These are phyloP conservation scores for Atopsyche davidsoni DNA, from an alignment of 1,140 invertebrate genomes.

Conservation along the genomic window DNA sequence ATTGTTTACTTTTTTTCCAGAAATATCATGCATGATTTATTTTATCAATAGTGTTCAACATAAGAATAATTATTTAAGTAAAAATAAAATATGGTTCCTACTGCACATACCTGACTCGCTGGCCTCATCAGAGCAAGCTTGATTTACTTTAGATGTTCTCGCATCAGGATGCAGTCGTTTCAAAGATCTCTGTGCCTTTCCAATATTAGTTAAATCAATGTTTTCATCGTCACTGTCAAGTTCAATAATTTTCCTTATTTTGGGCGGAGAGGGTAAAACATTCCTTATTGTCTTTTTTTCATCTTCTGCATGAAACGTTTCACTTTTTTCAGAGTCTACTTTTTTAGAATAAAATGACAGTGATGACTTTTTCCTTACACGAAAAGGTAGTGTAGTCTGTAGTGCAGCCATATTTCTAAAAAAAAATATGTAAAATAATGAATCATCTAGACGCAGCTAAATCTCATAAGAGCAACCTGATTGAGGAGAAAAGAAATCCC, in stretches of 20 bases:
- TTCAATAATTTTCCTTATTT: slow-evolving; percentile 24
- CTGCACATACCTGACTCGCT: slow-evolving; percentile 20
- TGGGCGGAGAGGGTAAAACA: slow-evolving; percentile 1
- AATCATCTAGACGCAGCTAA: not conserved
- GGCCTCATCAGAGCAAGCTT: slow-evolving; percentile 3
- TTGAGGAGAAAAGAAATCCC: no score
- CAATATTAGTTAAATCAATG: slow-evolving; percentile 21
- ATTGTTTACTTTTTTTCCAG: no score
- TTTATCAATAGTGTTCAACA: not conserved
- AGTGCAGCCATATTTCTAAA: slow-evolving; percentile 37
- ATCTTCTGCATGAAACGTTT: not conserved
- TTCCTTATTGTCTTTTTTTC: not conserved
- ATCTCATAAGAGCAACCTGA: no score
- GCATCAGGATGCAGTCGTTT: slow-evolving; percentile 12
- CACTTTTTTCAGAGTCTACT: slow-evolving; percentile 1
- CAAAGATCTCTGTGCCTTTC: not conserved
- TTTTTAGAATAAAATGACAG: slow-evolving; percentile 25
- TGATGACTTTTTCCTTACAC: slow-evolving; percentile 37
- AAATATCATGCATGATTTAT: not conserved
- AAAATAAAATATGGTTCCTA: slow-evolving; percentile 1
- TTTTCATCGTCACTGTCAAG: slow-evolving; percentile 27
- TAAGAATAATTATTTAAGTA: not conserved
- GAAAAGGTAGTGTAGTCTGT: slow-evolving; percentile 41
- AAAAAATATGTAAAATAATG: slow-evolving; percentile 3
- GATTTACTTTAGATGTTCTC: not conserved